phyloP scores from a whole-genome alignment of 2,888 invertebrate species.

The Andricus quercusramuli region DNA sequence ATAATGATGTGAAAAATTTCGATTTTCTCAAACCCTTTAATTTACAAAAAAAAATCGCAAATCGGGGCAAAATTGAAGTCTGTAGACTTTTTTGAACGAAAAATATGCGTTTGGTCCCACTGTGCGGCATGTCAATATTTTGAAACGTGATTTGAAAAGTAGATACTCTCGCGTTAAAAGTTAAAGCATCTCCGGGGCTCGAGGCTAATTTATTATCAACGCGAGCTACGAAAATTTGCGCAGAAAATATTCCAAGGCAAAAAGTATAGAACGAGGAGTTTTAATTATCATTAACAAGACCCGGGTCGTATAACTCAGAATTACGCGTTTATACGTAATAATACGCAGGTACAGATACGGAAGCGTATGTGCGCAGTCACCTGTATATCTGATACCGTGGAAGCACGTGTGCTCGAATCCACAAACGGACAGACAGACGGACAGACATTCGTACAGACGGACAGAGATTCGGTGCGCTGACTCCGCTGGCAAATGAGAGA shows the following conservation, averaged over 20 bases:
- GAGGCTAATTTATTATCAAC: constrained; percentile 38
- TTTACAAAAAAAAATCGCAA: too few relatives aligned
- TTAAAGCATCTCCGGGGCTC: constrained; percentile 20
- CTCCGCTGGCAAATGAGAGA: constrained; percentile 73
- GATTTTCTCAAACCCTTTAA: too few relatives aligned
- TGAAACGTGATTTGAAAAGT: constrained; percentile 26
- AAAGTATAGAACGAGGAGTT: constrained; percentile 73
- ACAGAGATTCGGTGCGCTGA: constrained; percentile 69
- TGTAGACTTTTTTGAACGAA: accelerated
- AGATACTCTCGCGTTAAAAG: constrained; percentile 11
- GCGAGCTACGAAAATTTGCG: constrained; percentile 30
- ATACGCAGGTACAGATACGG: constrained; percentile 68
- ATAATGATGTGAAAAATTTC: too few relatives aligned
- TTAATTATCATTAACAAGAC: constrained; percentile 78
- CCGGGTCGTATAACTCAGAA: constrained; percentile 75
- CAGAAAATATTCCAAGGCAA: constrained; percentile 60
- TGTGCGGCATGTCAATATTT: too few relatives aligned
- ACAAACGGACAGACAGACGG: constrained; percentile 59
- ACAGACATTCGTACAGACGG: constrained; percentile 55
- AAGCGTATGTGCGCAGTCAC: constrained; percentile 48
- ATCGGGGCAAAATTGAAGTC: too few relatives aligned
- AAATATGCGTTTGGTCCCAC: too few relatives aligned
- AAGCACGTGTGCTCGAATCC: constrained; percentile 52
- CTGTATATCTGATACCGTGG: constrained; percentile 56
- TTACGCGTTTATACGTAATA: constrained; percentile 77